Percentiles rank a stretch among this genome's conserved stretches.
phyloP scores from a whole-genome alignment of 53 echinoderm and acorn worm genomes.

The Arbacia lixula region DNA sequence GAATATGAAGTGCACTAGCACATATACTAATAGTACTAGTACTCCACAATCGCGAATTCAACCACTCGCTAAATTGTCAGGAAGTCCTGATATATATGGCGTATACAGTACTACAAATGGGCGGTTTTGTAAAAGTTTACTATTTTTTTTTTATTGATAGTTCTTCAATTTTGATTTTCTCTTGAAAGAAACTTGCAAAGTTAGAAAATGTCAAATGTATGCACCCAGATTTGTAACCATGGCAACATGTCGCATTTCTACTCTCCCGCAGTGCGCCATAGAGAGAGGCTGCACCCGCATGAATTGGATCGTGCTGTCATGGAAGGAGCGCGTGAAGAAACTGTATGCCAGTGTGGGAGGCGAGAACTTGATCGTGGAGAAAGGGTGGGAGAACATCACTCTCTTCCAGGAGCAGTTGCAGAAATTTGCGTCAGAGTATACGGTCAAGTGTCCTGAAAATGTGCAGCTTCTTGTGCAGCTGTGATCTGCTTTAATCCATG shows the following conservation, averaged over 20 bases:
- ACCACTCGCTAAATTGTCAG: too few species aligned
- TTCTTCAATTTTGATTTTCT: too few species aligned
- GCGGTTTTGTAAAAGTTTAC: too few species aligned
- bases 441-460: slow-evolving; percentile 6
- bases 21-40: too few species aligned
- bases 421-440: slow-evolving; percentile 20
- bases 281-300: slow-evolving; percentile 31
- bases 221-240: not conserved
- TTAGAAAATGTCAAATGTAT: too few species aligned
- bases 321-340: slow-evolving; percentile 29
- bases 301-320: slow-evolving; percentile 38
- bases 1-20: too few species aligned
- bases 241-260: not conserved
- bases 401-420: slow-evolving; percentile 19
- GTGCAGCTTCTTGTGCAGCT: not conserved
- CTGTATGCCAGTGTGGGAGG: slow-evolving; percentile 16
- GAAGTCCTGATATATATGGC: too few species aligned
- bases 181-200: too few species aligned
- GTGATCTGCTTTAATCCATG: not conserved
- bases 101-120: too few species aligned
- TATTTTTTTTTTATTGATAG: too few species aligned
- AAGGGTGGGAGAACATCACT: slow-evolving; percentile 35
- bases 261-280: slow-evolving; percentile 6
- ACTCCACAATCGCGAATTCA: too few species aligned
- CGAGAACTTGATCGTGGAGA: slow-evolving; percentile 21